phyloP scores from a whole-genome alignment of 1,140 invertebrate species.

The Bombus consobrinus region DNA sequence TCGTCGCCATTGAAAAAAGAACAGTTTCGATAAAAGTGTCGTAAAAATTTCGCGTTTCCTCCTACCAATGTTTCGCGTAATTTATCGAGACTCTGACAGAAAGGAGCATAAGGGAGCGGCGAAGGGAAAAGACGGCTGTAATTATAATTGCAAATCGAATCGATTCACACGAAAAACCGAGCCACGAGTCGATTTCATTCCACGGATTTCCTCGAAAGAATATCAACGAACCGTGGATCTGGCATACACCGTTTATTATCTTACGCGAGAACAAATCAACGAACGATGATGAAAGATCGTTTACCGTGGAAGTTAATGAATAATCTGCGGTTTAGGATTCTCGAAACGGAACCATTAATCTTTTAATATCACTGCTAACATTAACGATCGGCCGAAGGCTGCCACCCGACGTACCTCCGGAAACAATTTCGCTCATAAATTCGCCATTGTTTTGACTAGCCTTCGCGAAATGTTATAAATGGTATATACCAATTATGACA shows the following conservation, averaged over 20 bases:
- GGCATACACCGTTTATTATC: conserved; percentile 61
- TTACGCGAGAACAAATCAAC: conserved; percentile 60
- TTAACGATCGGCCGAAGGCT: not conserved
- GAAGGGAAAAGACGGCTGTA: not conserved
- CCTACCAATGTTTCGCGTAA: not conserved
- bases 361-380: conserved; percentile 34
- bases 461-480: not conserved
- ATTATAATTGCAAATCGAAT: conserved; percentile 43
- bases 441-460: not conserved
- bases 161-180: conserved; percentile 21
- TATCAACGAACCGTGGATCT: conserved; percentile 54
- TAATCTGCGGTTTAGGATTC: conserved; percentile 63
- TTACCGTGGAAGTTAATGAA: conserved; percentile 65
- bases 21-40: not conserved
- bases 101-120: not conserved
- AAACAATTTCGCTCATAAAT: conserved; percentile 9
- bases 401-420: not conserved
- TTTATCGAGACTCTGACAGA: not conserved
- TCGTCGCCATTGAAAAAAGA: no score
- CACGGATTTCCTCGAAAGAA: conserved; percentile 50
- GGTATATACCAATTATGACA: not conserved
- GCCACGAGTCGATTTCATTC: conserved; percentile 10
- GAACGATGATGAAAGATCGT: conserved; percentile 62
- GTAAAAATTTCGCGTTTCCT: not conserved
- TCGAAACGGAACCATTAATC: conserved; percentile 48